Base-by-base conservation (phyloP, 1,140 invertebrate genomes). In the Akabosia matsudoensis region DNA sequence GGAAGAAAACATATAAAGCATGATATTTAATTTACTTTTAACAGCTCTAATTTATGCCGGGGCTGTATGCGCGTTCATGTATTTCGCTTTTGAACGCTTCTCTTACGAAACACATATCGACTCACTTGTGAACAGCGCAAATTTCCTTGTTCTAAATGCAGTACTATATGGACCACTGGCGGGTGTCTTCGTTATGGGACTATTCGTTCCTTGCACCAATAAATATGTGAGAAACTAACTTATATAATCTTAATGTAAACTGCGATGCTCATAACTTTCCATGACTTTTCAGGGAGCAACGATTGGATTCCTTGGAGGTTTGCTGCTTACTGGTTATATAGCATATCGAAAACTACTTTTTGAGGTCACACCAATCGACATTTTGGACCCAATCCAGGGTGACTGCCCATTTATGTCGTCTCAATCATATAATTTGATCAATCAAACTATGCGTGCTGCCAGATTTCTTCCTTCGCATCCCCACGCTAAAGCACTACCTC, bases 141-240 rank as follows among this genome's bases (percentile, higher is more conserved):
- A 51, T 37, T 14, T 45, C 10, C 26, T 45, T 10, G 2, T 24
- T 1, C 26, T 45, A 7, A 72, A 72, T 72, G 10, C 37, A 7
- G 33, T 30, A 4, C 52, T 51, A 4, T 67, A 30, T 67, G 71
- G 70, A n/a, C 51, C 56, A 31, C 33, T 76, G 28, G 70, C 52
- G 7, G 70, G 51, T 24, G 18, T 73, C 10, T 73, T 76, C 70
- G n/a, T 76, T 13, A 33, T 76, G 33, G 75, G 30, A 4, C 26
- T 76, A 26, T 73, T 76, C 18, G 37, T 76, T 13, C 75, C 75
- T 2, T 76, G 70, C 37, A 67, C 34, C 34, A 76, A 76, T 37
- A 76, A 76, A 73, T 76, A 54, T 67, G 75, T 73, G 51, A 16
- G 24, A 67, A 67, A 31, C 30, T 14, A 30, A 67, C 3, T 67